phyloP scores from a whole-genome alignment of 2,888 invertebrate species.

The Machimus atricapillus region DNA sequence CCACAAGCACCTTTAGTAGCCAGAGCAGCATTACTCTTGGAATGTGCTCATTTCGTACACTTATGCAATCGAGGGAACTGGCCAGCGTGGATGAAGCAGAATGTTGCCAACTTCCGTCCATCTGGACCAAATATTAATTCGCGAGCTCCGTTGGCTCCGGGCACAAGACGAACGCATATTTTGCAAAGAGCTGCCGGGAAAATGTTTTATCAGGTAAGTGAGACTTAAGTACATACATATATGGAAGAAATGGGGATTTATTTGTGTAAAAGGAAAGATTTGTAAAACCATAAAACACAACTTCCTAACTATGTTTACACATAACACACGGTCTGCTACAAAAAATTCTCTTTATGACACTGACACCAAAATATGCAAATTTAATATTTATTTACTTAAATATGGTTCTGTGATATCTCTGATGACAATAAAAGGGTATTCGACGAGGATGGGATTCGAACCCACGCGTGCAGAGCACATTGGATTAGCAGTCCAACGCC shows the following conservation, averaged over 20 bases:
- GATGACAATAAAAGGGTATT: too few relatives aligned
- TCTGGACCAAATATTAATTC: constrained; percentile 67
- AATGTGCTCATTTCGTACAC: constrained; percentile 96
- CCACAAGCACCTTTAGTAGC: constrained; percentile 94
- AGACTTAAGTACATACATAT: not conserved
- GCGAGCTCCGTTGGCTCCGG: constrained; percentile 65
- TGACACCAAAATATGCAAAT: too few relatives aligned
- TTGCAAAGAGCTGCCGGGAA: constrained; percentile 92
- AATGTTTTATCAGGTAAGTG: constrained; percentile 82
- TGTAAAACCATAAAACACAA: too few relatives aligned
- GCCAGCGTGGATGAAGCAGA: constrained; percentile 97
- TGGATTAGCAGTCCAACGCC: constrained; percentile 86
- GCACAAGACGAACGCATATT: constrained; percentile 71
- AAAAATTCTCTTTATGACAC: too few relatives aligned
- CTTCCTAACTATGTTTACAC: too few relatives aligned
- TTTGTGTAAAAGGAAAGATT: too few relatives aligned
- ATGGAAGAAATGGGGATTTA: too few relatives aligned
- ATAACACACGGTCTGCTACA: too few relatives aligned
- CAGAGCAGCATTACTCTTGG: constrained; percentile 88
- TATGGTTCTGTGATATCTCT: too few relatives aligned
- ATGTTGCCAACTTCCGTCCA: constrained; percentile 76
- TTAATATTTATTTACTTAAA: too few relatives aligned
- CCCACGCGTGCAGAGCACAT: constrained; percentile 86
- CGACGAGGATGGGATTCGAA: constrained; percentile 84
- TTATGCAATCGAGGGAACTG: constrained; percentile 98